Evolutionary conservation across 2,113 vertebrate species (phyloP).

Genomic region (Alethe diademata): DNA sequence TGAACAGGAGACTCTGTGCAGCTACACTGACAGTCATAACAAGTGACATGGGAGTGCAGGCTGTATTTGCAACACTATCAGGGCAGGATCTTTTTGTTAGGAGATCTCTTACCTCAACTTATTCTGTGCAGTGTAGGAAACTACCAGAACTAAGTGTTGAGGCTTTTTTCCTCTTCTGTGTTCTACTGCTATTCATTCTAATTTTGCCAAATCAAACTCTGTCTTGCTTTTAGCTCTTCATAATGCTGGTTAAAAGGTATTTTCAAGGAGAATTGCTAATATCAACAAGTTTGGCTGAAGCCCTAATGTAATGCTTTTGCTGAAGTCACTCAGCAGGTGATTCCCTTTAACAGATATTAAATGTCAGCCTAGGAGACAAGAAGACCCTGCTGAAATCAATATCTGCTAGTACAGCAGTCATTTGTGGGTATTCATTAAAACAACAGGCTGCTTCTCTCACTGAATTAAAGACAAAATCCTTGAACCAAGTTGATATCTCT

Average conservation of each 20-base stretch:
- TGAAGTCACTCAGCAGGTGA: neutral
- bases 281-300: neutral
- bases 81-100: neutral
- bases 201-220: neutral
- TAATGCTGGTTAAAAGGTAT: neutral
- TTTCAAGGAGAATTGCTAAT: neutral
- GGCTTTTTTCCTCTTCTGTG: neutral
- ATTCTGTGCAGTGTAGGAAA: neutral
- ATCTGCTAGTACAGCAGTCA: neutral
- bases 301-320: conserved; percentile 18
- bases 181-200: neutral
- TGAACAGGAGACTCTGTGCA: neutral
- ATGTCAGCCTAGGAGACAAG: conserved; percentile 16
- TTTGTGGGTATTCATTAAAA: conserved; percentile 43
- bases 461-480: conserved; percentile 23
- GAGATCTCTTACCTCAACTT: neutral
- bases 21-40: neutral
- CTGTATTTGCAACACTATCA: fast-evolving
- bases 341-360: conserved; percentile 44
- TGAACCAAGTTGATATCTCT: neutral
- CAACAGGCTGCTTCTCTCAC: conserved; percentile 12
- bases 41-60: neutral
- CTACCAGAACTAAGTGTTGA: fast-evolving
- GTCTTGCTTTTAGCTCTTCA: neutral
- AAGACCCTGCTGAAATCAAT: conserved; percentile 35